phyloP scores from a whole-genome alignment of 92 coral and sea anemone genomes.

The Meandrina meandrites region DNA sequence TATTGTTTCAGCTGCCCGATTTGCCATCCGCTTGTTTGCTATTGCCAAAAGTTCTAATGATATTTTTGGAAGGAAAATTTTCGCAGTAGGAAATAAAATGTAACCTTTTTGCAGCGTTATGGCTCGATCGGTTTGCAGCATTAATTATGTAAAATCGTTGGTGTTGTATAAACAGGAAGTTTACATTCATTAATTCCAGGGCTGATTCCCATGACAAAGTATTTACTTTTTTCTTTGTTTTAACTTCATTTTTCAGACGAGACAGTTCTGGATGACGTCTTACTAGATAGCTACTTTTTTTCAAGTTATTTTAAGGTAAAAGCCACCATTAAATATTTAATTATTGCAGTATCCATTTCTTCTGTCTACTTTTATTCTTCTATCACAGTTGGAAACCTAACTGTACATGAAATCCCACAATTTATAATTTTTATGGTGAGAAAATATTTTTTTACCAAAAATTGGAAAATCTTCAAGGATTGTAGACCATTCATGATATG shows the following conservation, averaged over 20 bases:
- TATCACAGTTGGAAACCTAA: background rate
- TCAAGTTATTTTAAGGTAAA: slow-evolving; percentile 95
- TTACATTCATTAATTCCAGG: background rate
- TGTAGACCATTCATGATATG: background rate
- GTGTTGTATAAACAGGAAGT: background rate
- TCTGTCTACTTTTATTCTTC: background rate
- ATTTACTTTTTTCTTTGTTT: background rate
- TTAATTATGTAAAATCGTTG: background rate
- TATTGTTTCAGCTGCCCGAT: slow-evolving; percentile 2
- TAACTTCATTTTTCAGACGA: slow-evolving; percentile 64
- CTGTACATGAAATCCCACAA: background rate
- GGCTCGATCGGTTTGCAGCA: background rate
- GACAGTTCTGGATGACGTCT: slow-evolving; percentile 83
- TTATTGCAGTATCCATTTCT: background rate
- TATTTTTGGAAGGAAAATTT: background rate
- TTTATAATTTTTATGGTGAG: background rate
- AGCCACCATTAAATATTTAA: background rate
- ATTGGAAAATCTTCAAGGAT: background rate
- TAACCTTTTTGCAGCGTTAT: background rate
- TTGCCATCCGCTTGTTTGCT: background rate
- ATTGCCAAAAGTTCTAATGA: background rate
- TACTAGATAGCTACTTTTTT: slow-evolving; percentile 95
- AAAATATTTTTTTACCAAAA: background rate
- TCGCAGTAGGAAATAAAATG: background rate
- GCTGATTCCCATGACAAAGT: background rate